A percentile compares a stretch with the other conserved stretches of the same genome.
These are phyloP conservation scores for Oncorhynchus tshawytscha DNA, from an alignment of 2,113 vertebrate species.

Conservation along the genomic window DNA sequence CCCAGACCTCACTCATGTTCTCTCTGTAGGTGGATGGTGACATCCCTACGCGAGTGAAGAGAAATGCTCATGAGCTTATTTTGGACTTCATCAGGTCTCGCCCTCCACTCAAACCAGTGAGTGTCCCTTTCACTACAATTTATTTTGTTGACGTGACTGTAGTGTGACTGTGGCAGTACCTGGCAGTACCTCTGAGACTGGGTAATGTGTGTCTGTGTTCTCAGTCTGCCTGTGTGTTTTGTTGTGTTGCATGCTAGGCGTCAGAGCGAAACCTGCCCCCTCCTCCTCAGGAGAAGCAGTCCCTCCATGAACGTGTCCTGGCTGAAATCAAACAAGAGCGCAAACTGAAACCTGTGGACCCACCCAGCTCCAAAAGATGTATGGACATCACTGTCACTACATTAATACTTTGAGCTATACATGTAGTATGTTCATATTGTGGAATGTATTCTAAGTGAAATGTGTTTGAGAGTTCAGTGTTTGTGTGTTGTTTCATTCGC, in stretches of 20 bases:
- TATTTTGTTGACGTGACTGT: background rate
- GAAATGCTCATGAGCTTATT: conserved; percentile 89
- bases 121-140: conserved; percentile 22
- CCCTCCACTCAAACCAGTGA: conserved; percentile 90
- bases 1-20: background rate
- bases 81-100: conserved; percentile 94
- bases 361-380: conserved; percentile 71
- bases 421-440: too few species aligned
- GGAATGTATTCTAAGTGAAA: background rate
- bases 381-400: conserved; percentile 17
- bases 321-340: conserved; percentile 90
- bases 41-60: conserved; percentile 87
- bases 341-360: conserved; percentile 83
- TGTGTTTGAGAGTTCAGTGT: background rate
- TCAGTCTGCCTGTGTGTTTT: too few species aligned
- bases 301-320: conserved; percentile 86
- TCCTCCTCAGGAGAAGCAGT: conserved; percentile 79
- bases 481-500: background rate
- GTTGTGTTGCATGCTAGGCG: conserved; percentile 65
- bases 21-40: conserved; percentile 83
- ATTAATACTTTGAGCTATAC: background rate
- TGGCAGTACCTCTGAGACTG: too few species aligned
- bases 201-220: too few species aligned
- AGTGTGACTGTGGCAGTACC: too few species aligned
- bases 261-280: conserved; percentile 86